Evolutionary conservation across 1,140 invertebrate species (phyloP).

Genomic region (Drosophila parabipectinata): DNA sequence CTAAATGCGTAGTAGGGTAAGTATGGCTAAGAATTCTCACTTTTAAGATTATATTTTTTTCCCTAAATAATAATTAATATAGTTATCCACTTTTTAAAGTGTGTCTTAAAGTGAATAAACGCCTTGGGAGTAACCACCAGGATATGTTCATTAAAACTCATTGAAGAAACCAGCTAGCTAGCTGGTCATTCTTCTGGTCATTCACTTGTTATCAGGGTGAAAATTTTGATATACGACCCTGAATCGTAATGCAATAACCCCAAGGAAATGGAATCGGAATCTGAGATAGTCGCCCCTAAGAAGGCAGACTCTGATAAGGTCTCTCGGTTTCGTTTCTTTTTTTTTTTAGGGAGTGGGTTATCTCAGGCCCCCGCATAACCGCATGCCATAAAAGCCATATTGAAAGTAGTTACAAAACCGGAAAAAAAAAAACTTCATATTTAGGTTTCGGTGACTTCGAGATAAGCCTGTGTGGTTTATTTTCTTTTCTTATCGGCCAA

Average conservation of each 20-base stretch:
- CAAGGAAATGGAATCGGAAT: conserved; percentile 18
- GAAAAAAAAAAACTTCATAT: conserved; percentile 25
- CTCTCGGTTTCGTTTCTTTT: conserved; percentile 9
- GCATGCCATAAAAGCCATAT: conserved; percentile 19
- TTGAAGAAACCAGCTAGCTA: conserved; percentile 14
- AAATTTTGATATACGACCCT: conserved; percentile 54
- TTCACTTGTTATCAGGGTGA: conserved; percentile 37
- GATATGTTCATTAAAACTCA: conserved; percentile 53
- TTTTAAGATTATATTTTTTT: background rate
- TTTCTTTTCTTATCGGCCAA: conserved; percentile 22
- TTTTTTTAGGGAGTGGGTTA: conserved; percentile 15
- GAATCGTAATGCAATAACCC: conserved; percentile 39
- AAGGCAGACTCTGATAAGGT: conserved; percentile 20
- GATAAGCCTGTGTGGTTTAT: conserved; percentile 22
- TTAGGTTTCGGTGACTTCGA: conserved; percentile 21
- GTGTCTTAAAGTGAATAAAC: conserved; percentile 18
- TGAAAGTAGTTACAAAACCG: conserved; percentile 32
- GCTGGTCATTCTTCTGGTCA: background rate
- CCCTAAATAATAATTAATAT: background rate
- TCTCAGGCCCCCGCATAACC: conserved; percentile 25
- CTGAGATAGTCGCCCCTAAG: conserved; percentile 22
- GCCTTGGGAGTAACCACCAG: conserved; percentile 22
- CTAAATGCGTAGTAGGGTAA: conserved; percentile 18
- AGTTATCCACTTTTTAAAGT: background rate
- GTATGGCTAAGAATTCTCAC: conserved; percentile 18